Evolutionary conservation across 2,113 vertebrate species (phyloP), one percentile per base, ranked within the genome.

Genomic region (Seriola dumerili): DNA sequence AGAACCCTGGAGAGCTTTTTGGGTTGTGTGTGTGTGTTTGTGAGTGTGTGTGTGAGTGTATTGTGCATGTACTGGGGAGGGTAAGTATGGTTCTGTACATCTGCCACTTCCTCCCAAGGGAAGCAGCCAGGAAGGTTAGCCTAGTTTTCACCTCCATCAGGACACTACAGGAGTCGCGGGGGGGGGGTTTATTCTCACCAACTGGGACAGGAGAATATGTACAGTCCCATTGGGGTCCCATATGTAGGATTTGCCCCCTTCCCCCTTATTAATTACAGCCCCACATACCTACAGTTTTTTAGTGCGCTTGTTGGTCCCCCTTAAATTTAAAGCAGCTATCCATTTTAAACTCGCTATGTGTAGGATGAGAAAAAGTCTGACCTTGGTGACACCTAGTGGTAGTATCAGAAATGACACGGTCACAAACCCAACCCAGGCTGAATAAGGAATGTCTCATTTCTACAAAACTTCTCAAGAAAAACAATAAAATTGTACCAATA

Each of bases 1-100:
- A 80, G 80, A 86, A 81, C 84, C 85, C 83, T 67, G 87, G 87
- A 91, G 90, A 90, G 92, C 82, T 73, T 80, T 29, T 76, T 38
- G 42, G 68, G 52, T 86, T 55, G 29, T 58, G 29, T 29, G 61
- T 36, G 65, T 69, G 78, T 61, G 68, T 78, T 54, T 46, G 54
- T 34, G 23, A 50, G 66, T 69, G 40, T 75, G 69, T 46, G 52
- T 54, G 32, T 52, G 54, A 34, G 72, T 72, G n/a, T 71, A 55
- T 67, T 71, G 62, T 67, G 34, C 58, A 46, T 76, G 66, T 75
- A 46, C 58, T n/a, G 21, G 38, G 65, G 77, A 79, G 81, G 59
- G 85, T 44, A 52, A 77, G 57, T 73, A 48, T 48, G 79, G 36
- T 59, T 84, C 62, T 79, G 75, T 85, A 64, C 90, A 88, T 89